A percentile compares a stretch with the other conserved stretches of the same genome.
Conservation (phyloP, 1,140 invertebrate genomes). For the Drosophila santomea region DNA sequence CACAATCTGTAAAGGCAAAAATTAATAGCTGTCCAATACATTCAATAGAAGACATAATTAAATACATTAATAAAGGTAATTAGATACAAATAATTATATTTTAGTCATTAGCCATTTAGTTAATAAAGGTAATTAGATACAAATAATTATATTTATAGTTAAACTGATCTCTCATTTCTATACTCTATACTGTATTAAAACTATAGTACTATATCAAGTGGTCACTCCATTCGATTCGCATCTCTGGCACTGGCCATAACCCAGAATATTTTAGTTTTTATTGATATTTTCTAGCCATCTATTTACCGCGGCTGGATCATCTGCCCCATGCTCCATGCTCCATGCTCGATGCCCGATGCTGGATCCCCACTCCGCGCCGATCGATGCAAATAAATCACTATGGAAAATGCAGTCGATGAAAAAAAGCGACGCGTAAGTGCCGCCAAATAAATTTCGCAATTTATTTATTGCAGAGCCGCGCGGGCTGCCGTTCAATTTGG, state of each 20-base stretch:
- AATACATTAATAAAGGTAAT: no score
- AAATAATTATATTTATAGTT: no score
- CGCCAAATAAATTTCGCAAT: constrained; percentile 82
- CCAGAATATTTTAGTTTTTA: constrained; percentile 63
- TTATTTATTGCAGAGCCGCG: constrained; percentile 72
- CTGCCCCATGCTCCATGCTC: constrained; percentile 12
- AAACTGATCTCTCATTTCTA: no score
- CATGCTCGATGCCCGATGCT: no score
- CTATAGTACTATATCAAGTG: no score
- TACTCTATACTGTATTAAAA: no score
- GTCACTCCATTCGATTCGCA: constrained; percentile 3
- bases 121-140: no score
- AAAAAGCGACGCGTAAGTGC: constrained; percentile 79
- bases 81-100: no score
- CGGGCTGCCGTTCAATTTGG: constrained; percentile 49
- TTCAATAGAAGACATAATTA: no score
- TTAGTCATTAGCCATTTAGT: no score
- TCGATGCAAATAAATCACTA: constrained; percentile 77
- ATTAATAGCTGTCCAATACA: no score
- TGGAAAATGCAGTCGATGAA: constrained; percentile 79
- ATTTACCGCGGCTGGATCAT: constrained; percentile 34
- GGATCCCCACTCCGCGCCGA: constrained; percentile 4
- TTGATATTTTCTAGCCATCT: constrained; percentile 56
- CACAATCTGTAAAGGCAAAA: no score
- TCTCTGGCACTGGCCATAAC: constrained; percentile 45